Percentiles rank a stretch among this genome's conserved stretches.
Conservation (phyloP, 2,888 invertebrate genomes). For the Drosophila buzzatii region DNA sequence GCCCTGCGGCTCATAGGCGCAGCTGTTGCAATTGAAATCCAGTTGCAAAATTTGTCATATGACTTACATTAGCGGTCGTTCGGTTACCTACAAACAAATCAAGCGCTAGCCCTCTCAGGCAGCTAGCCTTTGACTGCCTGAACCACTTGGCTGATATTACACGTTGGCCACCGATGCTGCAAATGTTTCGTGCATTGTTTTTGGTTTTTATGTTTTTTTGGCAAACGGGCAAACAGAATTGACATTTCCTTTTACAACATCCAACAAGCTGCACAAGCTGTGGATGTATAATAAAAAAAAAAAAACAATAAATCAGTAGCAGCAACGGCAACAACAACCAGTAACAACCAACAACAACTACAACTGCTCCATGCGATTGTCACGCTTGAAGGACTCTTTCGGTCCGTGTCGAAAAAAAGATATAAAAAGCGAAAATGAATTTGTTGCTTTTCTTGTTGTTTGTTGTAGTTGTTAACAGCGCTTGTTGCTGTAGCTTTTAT, state of each 20-base stretch:
- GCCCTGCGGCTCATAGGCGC: background rate
- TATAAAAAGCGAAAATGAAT: constrained; percentile 79
- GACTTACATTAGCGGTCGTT: constrained; percentile 69
- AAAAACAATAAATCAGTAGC: constrained; percentile 79
- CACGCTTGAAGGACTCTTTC: constrained; percentile 80
- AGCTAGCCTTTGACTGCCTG: background rate
- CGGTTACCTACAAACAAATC: constrained; percentile 31
- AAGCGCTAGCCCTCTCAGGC: constrained; percentile 12
- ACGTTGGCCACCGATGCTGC: constrained; percentile 58
- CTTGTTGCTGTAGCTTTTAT: constrained; percentile 63
- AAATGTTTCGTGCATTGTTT: constrained; percentile 70
- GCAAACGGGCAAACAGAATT: constrained; percentile 77
- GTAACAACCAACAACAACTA: constrained; percentile 29
- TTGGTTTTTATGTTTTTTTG: constrained; percentile 43
- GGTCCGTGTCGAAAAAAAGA: constrained; percentile 56
- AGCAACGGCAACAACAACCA: constrained; percentile 32
- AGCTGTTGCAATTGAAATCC: constrained; percentile 44
- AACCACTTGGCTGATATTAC: constrained; percentile 33
- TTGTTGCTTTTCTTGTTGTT: constrained; percentile 79
- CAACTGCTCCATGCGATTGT: constrained; percentile 77
- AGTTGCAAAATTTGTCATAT: constrained; percentile 74
- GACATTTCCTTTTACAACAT: constrained; percentile 81
- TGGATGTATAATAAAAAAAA: no score
- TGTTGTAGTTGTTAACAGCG: constrained; percentile 60
- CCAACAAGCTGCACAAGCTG: constrained; percentile 72